Evolutionary conservation across 2,113 vertebrate species (phyloP), one percentile per base, ranked within the genome.

Genomic region (Nothocercus nigrocapillus): DNA sequence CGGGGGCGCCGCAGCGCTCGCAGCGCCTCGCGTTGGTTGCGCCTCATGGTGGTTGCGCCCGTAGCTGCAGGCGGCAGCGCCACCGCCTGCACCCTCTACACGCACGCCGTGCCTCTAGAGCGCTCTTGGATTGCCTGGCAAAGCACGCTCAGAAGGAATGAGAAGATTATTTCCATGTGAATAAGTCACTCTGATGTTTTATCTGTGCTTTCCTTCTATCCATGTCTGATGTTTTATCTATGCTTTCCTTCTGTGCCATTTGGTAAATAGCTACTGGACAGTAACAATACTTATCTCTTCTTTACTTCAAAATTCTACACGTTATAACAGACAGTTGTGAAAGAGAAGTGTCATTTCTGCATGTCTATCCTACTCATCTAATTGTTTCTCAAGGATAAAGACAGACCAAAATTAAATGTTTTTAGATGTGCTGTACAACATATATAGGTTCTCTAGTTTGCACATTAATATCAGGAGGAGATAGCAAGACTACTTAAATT

Each of bases 401-500:
- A 34, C 36, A 28, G n/a, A 51, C 49, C 58, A n/a, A 77, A 45
- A 40, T 18, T 0, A 10, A 34, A 15, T 72, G 5, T 32, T 73
- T 76, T 73, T 27, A 5, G 2, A 21, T 62, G 77, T 19, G 61
- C 36, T 11, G 36, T 15, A 30, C 18, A 7, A 32, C n/a, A 6
- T 13, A 1, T 5, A 3, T 4, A 11, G 47, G n/a, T 34, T 69
- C 10, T 44, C 38, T 24, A 0, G 3, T 0, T 25, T 5, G 2
- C 14, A 0, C 3, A 8, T 17, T 30, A 2, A 2, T 42, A 4
- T 7, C 1, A 1, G 69, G 59, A 45, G 4, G 42, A 40, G 87
- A 8, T 9, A 61, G 34, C n/a, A 1, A 1, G 18, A 10, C 1
- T 3, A 3, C 27, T 25, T 58, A 32, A 0, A 20, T 7, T 28